phyloP scores from a whole-genome alignment of 2,888 invertebrate genomes.

The Anoncus sp. region DNA sequence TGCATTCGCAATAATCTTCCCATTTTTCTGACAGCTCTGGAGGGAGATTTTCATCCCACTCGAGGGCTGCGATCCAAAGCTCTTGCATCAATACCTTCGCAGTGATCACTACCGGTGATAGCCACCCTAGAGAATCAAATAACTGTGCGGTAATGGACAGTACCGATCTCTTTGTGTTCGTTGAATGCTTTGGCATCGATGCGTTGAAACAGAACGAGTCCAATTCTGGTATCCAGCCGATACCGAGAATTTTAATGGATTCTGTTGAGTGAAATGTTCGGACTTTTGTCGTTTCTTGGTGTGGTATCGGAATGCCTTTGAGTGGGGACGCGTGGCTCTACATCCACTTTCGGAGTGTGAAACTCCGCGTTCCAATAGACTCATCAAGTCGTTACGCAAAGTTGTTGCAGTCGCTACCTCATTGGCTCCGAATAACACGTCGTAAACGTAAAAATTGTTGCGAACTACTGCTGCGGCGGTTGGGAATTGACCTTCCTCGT shows the following conservation, averaged over 20 bases:
- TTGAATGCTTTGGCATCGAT: not conserved
- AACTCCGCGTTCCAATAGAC: constrained; percentile 43
- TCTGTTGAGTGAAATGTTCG: constrained; percentile 8
- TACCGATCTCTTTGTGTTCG: constrained; percentile 6
- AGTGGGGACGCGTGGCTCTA: constrained; percentile 28
- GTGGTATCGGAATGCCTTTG: not conserved
- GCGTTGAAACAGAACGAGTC: constrained; percentile 22
- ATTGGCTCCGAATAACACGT: constrained; percentile 41
- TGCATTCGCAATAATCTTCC: not conserved
- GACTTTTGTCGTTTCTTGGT: not conserved
- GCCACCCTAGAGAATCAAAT: constrained; percentile 41
- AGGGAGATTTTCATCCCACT: constrained; percentile 24
- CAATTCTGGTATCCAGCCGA: constrained; percentile 1
- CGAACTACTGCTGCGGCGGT: constrained; percentile 5
- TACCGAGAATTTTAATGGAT: constrained; percentile 18
- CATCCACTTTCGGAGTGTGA: constrained; percentile 53
- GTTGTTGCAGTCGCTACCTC: not conserved
- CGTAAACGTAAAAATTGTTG: constrained; percentile 44
- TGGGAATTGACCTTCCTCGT: constrained; percentile 21
- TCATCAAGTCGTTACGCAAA: not conserved
- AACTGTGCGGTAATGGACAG: constrained; percentile 12
- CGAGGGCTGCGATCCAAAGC: constrained; percentile 1
- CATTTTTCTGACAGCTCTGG: not conserved
- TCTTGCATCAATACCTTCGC: constrained; percentile 32
- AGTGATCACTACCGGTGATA: not conserved